Percentiles rank a stretch among this genome's conserved stretches.
Conservation (phyloP, 2,888 invertebrate genomes). For the Tetragonisca angustula region DNA sequence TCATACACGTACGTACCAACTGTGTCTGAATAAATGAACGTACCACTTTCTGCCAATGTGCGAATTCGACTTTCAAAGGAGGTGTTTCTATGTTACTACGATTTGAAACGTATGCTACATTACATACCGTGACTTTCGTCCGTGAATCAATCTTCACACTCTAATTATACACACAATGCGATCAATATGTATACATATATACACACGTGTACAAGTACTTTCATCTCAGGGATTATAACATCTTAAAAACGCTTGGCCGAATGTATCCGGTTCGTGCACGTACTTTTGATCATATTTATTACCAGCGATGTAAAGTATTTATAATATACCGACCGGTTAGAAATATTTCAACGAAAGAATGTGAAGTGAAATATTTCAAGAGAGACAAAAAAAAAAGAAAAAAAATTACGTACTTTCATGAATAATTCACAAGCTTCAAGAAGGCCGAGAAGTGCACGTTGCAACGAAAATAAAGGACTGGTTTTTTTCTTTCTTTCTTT, state of each 20-base stretch:
- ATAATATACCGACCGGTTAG: background rate
- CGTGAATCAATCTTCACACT: conserved; percentile 1
- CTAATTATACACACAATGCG: background rate
- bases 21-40: background rate
- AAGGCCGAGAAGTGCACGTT: background rate
- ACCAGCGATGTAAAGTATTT: background rate
- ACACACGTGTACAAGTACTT: background rate
- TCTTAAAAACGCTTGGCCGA: background rate
- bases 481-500: background rate
- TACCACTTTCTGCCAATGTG: background rate
- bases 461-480: conserved; percentile 2
- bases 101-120: background rate
- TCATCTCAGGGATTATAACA: background rate
- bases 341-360: background rate
- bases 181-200: background rate
- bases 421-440: background rate
- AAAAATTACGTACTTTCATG: background rate
- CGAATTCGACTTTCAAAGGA: background rate
- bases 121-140: background rate
- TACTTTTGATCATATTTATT: background rate
- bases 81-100: background rate
- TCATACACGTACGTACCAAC: background rate
- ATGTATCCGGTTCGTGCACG: background rate
- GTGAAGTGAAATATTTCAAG: background rate
- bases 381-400: fast-evolving